Evolutionary conservation across 2,113 vertebrate species (phyloP).

Genomic region (Pavo muticus): DNA sequence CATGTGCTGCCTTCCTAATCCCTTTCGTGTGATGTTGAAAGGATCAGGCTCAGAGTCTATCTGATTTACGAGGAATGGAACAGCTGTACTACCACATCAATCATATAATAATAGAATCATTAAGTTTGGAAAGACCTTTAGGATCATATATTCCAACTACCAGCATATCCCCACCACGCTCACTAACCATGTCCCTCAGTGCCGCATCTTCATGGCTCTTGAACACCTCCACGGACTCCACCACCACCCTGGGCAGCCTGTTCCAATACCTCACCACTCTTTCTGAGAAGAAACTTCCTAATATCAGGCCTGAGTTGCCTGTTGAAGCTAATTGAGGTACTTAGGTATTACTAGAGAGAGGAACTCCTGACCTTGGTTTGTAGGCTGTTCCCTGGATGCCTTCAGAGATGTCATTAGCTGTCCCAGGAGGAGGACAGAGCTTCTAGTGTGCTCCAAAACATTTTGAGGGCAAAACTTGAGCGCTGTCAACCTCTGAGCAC

Average conservation of each 20-base stretch:
- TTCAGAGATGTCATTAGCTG: neutral
- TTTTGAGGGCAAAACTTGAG: neutral
- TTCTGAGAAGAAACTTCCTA: too few relatives aligned
- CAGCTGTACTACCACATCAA: neutral
- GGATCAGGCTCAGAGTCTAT: neutral
- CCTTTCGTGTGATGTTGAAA: neutral
- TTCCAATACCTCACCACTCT: too few relatives aligned
- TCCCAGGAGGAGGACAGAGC: neutral
- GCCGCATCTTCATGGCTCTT: too few relatives aligned
- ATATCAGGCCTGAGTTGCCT: too few relatives aligned
- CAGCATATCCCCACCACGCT: too few relatives aligned
- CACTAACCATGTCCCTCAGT: too few relatives aligned
- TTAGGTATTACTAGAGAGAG: neutral
- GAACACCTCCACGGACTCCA: too few relatives aligned
- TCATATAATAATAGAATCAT: too few relatives aligned
- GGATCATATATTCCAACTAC: too few relatives aligned
- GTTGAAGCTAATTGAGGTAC: neutral
- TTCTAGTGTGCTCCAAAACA: neutral
- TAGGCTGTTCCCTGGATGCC: neutral
- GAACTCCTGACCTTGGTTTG: neutral
- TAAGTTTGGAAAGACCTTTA: too few relatives aligned
- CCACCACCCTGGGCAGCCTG: too few relatives aligned
- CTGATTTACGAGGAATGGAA: neutral
- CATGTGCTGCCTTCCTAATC: neutral
- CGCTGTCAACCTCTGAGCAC: neutral